phyloP scores from a whole-genome alignment of 2,888 invertebrate genomes.

The Noctuana brunneofusca region DNA sequence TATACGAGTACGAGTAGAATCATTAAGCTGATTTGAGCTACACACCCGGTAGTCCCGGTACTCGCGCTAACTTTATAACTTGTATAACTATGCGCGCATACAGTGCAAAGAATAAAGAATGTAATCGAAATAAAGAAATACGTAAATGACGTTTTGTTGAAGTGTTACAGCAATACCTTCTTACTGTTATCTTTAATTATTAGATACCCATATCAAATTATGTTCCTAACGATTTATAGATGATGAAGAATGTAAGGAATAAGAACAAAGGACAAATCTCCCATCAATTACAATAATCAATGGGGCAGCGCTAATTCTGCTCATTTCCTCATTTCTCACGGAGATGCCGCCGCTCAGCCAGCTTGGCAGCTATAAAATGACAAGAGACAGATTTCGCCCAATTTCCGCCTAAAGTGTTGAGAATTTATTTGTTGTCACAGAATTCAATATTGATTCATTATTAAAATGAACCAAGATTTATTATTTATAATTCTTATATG shows the following conservation, averaged over 20 bases:
- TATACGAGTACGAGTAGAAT: no score
- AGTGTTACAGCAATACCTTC: no score
- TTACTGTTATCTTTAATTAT: no score
- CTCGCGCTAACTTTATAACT: no score
- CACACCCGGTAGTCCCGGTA: no score
- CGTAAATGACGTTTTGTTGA: no score
- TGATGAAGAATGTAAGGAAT: conserved; percentile 1
- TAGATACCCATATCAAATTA: no score
- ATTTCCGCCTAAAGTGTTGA: conserved; percentile 10
- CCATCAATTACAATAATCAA: conserved; percentile 22
- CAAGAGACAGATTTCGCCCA: conserved; percentile 21
- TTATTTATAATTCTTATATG: no score
- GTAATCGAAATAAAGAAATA: no score
- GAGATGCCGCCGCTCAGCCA: not conserved
- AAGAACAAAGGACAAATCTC: not conserved
- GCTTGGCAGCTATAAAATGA: conserved; percentile 10
- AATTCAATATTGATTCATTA: conserved; percentile 12
- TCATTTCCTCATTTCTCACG: conserved; percentile 2
- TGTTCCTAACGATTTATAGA: not conserved
- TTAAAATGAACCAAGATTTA: conserved; percentile 7
- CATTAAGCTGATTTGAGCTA: no score
- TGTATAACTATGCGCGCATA: no score
- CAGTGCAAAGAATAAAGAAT: no score
- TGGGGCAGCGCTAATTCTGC: conserved; percentile 12
- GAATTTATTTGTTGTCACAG: conserved; percentile 7